Base-by-base conservation (phyloP, 2,888 invertebrate species). In the Cerastis rubricosa region DNA sequence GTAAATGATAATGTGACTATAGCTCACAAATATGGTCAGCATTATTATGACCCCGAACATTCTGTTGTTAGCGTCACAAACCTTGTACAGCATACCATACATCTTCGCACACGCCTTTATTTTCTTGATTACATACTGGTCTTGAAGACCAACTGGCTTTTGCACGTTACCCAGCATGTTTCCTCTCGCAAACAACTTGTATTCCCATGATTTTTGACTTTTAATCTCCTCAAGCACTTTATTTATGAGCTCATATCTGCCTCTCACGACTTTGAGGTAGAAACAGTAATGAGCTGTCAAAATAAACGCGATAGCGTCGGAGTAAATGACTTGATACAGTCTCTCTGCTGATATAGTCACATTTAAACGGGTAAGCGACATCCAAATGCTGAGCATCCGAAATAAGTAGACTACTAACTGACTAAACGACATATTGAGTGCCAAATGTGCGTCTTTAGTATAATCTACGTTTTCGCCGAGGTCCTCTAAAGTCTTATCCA, bases 31-130 rank as follows among this genome's bases (percentile, higher is more conserved):
- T 85, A 93, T 87, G 0, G 91, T 94, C n/a, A 92, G 63, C 7
- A 91, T 82, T 25, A 95, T 59, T 9, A 92, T 85, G 6, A 92
- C 76, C 3, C 95, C 95, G 74, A 90, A 95, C 63, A 89, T 84
- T 11, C 80, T 82, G 69, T 93, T 94, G 1, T 86, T 85, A n/a
- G 82, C 85, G 14, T 86, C 81, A 0, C 90, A 85, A 7, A 90
- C 85, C 70, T 90, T 85, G 68, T 90, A 92, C 70, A 95, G 71
- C 90, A 91, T 91, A 57, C 92, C 89, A 76, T 94, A 94, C 14
- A 94, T 90, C 73, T 85, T 91, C 11, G 93, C 93, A 76, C 94
- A 94, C 3, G 84, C 80, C 73, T 89, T 92, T n/a, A 95, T 90
- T 87, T 91, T 95, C 71, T 93, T 90, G 66, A 91, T 90, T 45